These are phyloP conservation scores for Tortricodes alternella DNA, from an alignment of 2,888 invertebrate genomes.

Conservation along the genomic window DNA sequence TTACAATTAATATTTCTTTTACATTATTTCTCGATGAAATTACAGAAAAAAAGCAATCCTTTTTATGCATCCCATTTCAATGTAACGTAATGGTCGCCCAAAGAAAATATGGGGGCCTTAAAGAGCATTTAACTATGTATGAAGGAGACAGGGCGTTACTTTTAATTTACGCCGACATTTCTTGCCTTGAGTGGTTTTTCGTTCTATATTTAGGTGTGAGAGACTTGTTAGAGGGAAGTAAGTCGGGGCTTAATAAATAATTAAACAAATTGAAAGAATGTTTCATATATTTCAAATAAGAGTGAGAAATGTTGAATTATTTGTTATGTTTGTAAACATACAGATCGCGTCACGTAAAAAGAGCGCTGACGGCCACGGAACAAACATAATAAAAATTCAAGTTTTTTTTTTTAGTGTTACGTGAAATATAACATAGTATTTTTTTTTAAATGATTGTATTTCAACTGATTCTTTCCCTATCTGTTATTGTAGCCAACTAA, in stretches of 20 bases:
- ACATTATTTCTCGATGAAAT: conserved; percentile 63
- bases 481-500: too few relatives aligned
- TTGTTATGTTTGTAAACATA: too few relatives aligned
- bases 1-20: too few relatives aligned
- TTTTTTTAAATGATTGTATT: too few relatives aligned
- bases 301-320: too few relatives aligned
- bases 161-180: conserved; percentile 74
- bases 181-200: conserved; percentile 62
- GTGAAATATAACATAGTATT: too few relatives aligned
- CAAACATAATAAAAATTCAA: too few relatives aligned
- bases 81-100: conserved; percentile 64
- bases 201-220: conserved; percentile 57
- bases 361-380: too few relatives aligned
- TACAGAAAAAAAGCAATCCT: conserved; percentile 68
- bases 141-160: conserved; percentile 76
- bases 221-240: conserved; percentile 49
- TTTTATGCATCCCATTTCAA: conserved; percentile 72
- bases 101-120: conserved; percentile 71
- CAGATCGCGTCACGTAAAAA: too few relatives aligned
- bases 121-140: conserved; percentile 79
- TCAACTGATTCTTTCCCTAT: too few relatives aligned
- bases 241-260: conserved; percentile 30
- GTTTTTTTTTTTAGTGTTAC: too few relatives aligned
- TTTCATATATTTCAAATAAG: too few relatives aligned
- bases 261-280: conserved; percentile 5